Percentiles rank a stretch among this genome's conserved stretches.
Conservation (phyloP, 2,113 vertebrate genomes). For the Cacatua alba region DNA sequence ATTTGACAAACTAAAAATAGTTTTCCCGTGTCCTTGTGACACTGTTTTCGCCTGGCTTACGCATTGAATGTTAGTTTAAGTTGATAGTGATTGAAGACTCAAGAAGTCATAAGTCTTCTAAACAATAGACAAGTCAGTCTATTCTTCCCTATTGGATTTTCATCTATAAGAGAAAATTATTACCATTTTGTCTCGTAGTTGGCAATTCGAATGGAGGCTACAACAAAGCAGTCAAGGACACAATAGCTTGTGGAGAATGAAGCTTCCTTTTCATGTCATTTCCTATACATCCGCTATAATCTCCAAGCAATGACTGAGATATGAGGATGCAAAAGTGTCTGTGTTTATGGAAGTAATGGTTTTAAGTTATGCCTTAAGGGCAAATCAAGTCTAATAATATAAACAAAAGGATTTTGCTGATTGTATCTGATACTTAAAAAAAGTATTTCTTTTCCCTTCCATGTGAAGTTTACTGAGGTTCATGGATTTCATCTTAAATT, state of each 20-base stretch:
- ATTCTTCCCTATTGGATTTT: not conserved
- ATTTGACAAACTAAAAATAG: not conserved
- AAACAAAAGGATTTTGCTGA: not conserved
- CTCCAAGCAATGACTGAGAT: not conserved
- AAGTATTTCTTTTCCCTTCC: not conserved
- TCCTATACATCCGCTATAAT: not conserved
- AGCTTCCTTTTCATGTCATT: not conserved
- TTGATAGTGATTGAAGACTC: slow-evolving; percentile 19
- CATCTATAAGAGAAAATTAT: not conserved
- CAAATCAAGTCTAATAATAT: not conserved
- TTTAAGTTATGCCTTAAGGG: not conserved
- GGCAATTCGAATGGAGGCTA: not conserved
- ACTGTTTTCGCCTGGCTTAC: not conserved
- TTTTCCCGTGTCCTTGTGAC: not conserved
- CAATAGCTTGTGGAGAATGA: not conserved
- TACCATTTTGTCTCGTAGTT: not conserved
- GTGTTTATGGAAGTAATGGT: not conserved
- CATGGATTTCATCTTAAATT: not conserved
- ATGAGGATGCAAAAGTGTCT: not conserved
- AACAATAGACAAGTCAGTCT: slow-evolving; percentile 6
- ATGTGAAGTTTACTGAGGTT: not conserved
- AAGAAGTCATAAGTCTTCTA: not conserved
- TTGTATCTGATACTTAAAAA: not conserved
- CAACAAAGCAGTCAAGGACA: slow-evolving; percentile 8
- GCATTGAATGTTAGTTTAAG: not conserved